A percentile compares a stretch with the other conserved stretches of the same genome.
Evolutionary conservation across 2,888 invertebrate genomes (phyloP).

Genomic region (Ophonus ardosiacus): DNA sequence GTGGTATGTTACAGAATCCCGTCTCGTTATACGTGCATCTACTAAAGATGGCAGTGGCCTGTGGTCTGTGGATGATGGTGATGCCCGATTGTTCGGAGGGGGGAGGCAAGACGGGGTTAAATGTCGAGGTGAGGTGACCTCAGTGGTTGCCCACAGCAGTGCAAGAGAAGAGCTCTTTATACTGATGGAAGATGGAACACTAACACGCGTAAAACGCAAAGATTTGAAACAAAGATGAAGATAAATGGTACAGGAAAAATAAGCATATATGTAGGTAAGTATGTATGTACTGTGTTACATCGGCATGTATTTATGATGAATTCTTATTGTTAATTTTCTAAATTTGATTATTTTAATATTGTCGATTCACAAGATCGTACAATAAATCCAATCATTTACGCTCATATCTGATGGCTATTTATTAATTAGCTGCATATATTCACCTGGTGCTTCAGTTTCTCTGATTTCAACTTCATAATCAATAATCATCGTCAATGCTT

Average conservation of each 20-base stretch:
- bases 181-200: neutral
- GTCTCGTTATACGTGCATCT: conserved; percentile 9
- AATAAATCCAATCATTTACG: no score
- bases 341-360: no score
- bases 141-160: conserved; percentile 44
- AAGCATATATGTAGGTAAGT: no score
- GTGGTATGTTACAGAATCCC: neutral
- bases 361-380: no score
- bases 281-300: neutral
- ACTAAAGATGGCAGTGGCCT: conserved; percentile 22
- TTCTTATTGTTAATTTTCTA: neutral
- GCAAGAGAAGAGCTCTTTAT: neutral
- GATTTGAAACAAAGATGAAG: neutral
- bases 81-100: conserved; percentile 26
- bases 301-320: neutral
- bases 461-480: no score
- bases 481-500: no score
- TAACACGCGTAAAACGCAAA: neutral
- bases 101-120: conserved; percentile 45
- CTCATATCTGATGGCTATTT: no score
- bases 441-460: no score
- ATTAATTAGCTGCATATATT: no score
- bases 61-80: conserved; percentile 11
- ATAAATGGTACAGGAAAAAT: neutral
- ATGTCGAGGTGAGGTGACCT: conserved; percentile 60